Base-by-base conservation (phyloP, 2,888 invertebrate genomes). In the Apamea epomidion region DNA sequence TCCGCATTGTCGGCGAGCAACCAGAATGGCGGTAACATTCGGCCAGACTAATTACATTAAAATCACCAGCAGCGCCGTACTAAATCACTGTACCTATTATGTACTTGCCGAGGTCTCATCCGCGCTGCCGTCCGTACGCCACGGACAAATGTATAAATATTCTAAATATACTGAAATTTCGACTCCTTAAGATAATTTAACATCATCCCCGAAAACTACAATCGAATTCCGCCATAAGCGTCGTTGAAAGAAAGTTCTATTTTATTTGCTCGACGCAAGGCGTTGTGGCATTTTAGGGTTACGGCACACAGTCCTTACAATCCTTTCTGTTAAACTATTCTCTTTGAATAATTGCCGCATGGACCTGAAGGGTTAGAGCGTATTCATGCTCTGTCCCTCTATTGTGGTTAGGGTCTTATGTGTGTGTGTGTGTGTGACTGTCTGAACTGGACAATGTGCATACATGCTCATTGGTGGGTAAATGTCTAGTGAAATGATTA, bases 261-360 rank as follows among this genome's bases (percentile, higher is more conserved):
- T 82, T 93, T 60, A 71, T 68, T 42, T 88, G 82, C 2, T 6
- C 0, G 0, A 0, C 3, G 3, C 4, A 32, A 32, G 75, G 60
- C 78, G 80, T 88, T 92, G 83, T 10, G 86, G 3, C 86, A 60
- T 92, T 93, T 89, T 85, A 83, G 81, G 67, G 32, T 85, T 80
- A 75, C 54, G 73, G 54, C 29, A 73, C 74, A 79, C 88, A 93
- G 93, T 94, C 93, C 95, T 95, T 93, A 95, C 95, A 97, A 96
- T 97, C 97, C 97, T 97, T 97, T 97, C 97, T 96, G 96, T 95
- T 97, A 96, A 97, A 97, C 97, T 97, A 97, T 97, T 97, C 97
- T 97, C 95, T 97, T 97, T 97, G 97, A 97, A 97, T 97, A 97
- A 97, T 97, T 97, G 97, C 96, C 95, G 97, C 95, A 92, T 96